These are phyloP conservation scores for Xiphydria camelus DNA, from an alignment of 2,888 invertebrate species.

Conservation along the genomic window DNA sequence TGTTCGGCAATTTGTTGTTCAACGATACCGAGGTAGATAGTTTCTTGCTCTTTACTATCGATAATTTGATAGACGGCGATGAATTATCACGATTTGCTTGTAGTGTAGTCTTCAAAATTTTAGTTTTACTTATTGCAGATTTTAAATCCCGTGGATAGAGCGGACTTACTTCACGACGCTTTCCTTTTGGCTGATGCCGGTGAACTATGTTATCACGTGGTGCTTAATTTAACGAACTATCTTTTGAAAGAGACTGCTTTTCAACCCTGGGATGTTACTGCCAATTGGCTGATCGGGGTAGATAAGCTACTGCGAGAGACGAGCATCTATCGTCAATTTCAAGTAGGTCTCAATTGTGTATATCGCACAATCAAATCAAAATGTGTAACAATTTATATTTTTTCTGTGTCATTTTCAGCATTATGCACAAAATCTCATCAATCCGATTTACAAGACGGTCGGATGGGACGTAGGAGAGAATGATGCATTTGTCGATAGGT, in stretches of 20 bases:
- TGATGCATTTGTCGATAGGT: constrained; percentile 14
- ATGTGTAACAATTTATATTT: not conserved
- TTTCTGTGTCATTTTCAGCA: constrained; percentile 6
- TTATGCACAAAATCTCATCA: constrained; percentile 19
- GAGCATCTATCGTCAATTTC: constrained; percentile 19
- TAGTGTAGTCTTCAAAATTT: too few species aligned
- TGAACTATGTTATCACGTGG: constrained; percentile 16
- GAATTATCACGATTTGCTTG: too few species aligned
- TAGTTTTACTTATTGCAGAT: constrained; percentile 8
- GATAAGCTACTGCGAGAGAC: constrained; percentile 24
- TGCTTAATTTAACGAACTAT: constrained; percentile 27
- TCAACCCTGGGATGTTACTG: constrained; percentile 30
- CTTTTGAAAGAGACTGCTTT: constrained; percentile 23
- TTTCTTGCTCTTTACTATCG: too few species aligned
- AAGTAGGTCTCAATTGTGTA: too few species aligned
- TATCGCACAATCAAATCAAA: not conserved
- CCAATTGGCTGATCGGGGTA: constrained; percentile 26
- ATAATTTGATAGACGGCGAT: too few species aligned
- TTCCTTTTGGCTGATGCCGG: constrained; percentile 26
- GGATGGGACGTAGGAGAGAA: constrained; percentile 12
- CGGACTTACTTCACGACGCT: constrained; percentile 32
- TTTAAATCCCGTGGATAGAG: constrained; percentile 24
- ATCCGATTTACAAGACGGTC: constrained; percentile 12
- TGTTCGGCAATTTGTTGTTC: constrained; percentile 22
- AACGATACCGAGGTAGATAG: constrained; percentile 21